These are phyloP conservation scores for Uromys caudimaculatus DNA, from an alignment of 2,797 vertebrate genomes.

Conservation along the genomic window DNA sequence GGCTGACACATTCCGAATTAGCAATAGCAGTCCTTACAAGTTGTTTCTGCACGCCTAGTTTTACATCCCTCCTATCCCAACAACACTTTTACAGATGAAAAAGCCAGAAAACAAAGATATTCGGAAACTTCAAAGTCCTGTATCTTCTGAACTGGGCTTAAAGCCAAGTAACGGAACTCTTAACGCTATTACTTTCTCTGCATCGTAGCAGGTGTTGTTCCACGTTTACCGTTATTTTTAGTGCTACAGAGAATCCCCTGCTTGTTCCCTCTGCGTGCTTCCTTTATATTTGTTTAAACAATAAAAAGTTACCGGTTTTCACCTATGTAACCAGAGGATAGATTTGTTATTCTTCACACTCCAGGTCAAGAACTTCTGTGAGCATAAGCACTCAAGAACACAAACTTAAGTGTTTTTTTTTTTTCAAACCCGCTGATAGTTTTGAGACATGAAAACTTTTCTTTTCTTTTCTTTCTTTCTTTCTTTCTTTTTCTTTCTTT, in stretches of 20 bases:
- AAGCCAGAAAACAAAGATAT: slow-evolving; percentile 3
- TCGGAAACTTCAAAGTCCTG: background rate
- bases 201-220: background rate
- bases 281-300: background rate
- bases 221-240: background rate
- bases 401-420: slow-evolving; percentile 29
- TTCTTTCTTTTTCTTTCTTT: too few species aligned
- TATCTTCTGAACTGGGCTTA: slow-evolving; percentile 15
- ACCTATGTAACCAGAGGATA: background rate
- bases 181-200: background rate
- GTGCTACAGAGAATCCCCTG: background rate
- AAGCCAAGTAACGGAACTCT: background rate
- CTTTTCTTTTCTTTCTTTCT: too few species aligned
- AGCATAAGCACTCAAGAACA: slow-evolving; percentile 12
- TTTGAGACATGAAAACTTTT: slow-evolving; percentile 34
- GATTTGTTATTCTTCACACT: slow-evolving; percentile 48
- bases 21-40: slow-evolving; percentile 2
- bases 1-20: background rate
- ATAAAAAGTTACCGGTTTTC: background rate
- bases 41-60: background rate
- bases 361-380: slow-evolving; percentile 4
- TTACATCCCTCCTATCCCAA: background rate
- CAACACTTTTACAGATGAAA: slow-evolving; percentile 13
- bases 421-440: slow-evolving; percentile 7
- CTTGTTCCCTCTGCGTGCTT: background rate